Percentiles rank a stretch among this genome's conserved stretches.
Conservation (phyloP, 2,888 invertebrate species). For the Gastracanthus pulcherrimus region DNA sequence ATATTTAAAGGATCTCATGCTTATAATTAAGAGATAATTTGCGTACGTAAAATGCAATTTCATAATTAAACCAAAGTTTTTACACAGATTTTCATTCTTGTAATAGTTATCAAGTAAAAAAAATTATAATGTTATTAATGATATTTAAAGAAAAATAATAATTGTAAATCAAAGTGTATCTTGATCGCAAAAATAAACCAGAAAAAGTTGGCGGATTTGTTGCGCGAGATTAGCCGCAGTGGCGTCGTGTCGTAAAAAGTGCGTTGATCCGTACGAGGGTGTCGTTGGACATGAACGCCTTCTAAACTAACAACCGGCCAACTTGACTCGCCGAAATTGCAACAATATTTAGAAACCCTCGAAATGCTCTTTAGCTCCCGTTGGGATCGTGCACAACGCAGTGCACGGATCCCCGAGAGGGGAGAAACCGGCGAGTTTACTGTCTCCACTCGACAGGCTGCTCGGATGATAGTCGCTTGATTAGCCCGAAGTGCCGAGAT, state of each 20-base stretch:
- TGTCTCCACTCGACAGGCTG: slow-evolving; percentile 37
- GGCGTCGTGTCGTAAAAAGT: slow-evolving; percentile 62
- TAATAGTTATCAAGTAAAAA: no score
- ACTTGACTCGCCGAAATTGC: slow-evolving; percentile 58
- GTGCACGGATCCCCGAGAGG: slow-evolving; percentile 12
- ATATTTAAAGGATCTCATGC: not conserved
- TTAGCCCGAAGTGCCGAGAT: slow-evolving; percentile 56
- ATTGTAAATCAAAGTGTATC: not conserved
- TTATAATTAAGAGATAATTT: no score
- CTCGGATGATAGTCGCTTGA: slow-evolving; percentile 49
- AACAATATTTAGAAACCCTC: slow-evolving; percentile 71
- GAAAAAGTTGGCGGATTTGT: not conserved
- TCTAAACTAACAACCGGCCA: slow-evolving; percentile 35
- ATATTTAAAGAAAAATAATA: no score
- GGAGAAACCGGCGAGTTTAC: slow-evolving; percentile 30
- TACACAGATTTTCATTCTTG: no score
- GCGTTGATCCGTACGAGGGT: slow-evolving; percentile 70
- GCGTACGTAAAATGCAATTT: no score
- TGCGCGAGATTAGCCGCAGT: not conserved
- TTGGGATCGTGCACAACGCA: slow-evolving; percentile 58
- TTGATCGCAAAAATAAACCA: not conserved
- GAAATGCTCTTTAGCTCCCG: slow-evolving; percentile 66
- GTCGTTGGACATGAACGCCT: slow-evolving; percentile 72
- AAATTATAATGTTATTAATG: no score
- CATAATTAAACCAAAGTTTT: no score